Evolutionary conservation across 2,888 invertebrate genomes (phyloP).

Genomic region (Hydriomena furcata): DNA sequence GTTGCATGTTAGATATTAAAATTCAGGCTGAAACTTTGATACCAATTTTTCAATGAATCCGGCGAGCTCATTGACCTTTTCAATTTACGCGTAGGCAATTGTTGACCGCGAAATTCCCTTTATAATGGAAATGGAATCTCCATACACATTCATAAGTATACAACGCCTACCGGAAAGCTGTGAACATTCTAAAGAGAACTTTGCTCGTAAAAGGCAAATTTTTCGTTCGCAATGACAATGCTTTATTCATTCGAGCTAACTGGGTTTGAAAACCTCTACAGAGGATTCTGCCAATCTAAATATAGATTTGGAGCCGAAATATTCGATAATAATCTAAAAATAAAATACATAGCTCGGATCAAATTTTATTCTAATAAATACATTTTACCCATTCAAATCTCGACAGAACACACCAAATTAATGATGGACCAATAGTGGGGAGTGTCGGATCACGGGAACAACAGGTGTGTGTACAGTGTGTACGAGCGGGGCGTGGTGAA

Average conservation of each 20-base stretch:
- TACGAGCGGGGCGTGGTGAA: conserved; percentile 48
- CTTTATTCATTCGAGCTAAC: too few species aligned
- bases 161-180: conserved; percentile 4
- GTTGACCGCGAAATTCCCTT: conserved; percentile 5
- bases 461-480: conserved; percentile 53
- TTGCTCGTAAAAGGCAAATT: conserved; percentile 14
- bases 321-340: too few species aligned
- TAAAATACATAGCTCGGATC: background rate
- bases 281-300: too few species aligned
- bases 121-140: conserved; percentile 12
- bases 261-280: too few species aligned
- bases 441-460: conserved; percentile 31
- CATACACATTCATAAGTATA: background rate
- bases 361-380: conserved; percentile 23
- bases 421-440: conserved; percentile 63
- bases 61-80: conserved; percentile 11
- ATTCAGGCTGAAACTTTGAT: too few species aligned
- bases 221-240: background rate
- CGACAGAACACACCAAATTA: conserved; percentile 27
- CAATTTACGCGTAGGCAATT: conserved; percentile 1
- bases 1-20: too few species aligned
- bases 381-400: background rate
- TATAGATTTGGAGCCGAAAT: too few species aligned
- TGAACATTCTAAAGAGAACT: conserved; percentile 6
- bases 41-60: conserved; percentile 9